Evolutionary conservation across 2,113 vertebrate genomes (phyloP).

Genomic region (Oryzias celebensis): DNA sequence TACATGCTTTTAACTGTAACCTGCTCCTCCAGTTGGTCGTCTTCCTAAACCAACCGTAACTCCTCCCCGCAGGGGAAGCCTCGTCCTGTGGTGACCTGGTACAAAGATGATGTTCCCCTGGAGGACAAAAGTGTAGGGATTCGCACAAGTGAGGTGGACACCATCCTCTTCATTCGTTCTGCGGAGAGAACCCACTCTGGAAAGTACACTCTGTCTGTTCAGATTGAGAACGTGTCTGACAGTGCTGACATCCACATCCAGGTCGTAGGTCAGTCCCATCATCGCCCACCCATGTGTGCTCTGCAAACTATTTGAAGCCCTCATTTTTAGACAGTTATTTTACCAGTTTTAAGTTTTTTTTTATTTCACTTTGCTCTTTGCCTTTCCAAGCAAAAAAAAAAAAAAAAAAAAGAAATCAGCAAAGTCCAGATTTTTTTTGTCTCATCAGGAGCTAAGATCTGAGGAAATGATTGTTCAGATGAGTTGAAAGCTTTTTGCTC

Average conservation of each 20-base stretch:
- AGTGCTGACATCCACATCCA: conserved; percentile 81
- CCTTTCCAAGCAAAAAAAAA: too few species aligned
- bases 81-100: conserved; percentile 83
- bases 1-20: neutral
- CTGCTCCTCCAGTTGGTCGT: neutral
- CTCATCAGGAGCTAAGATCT: too few species aligned
- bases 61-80: conserved; percentile 83
- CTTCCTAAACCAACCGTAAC: neutral
- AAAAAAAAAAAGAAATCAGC: too few species aligned
- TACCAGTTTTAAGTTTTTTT: too few species aligned
- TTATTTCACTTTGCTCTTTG: too few species aligned
- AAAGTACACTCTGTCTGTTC: conserved; percentile 80
- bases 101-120: conserved; percentile 79
- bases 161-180: conserved; percentile 87
- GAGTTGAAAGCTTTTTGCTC: too few species aligned
- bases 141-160: conserved; percentile 80
- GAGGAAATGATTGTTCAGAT: too few species aligned
- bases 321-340: neutral
- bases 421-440: too few species aligned
- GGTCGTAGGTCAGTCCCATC: conserved; percentile 81
- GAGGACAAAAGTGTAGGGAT: conserved; percentile 75
- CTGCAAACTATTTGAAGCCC: neutral
- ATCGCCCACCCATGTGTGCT: neutral
- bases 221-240: conserved; percentile 86
- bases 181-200: conserved; percentile 82